A percentile compares a stretch with the other conserved stretches of the same genome.
phyloP scores from a whole-genome alignment of 1,140 invertebrate genomes.

The Steinernema feltiae region DNA sequence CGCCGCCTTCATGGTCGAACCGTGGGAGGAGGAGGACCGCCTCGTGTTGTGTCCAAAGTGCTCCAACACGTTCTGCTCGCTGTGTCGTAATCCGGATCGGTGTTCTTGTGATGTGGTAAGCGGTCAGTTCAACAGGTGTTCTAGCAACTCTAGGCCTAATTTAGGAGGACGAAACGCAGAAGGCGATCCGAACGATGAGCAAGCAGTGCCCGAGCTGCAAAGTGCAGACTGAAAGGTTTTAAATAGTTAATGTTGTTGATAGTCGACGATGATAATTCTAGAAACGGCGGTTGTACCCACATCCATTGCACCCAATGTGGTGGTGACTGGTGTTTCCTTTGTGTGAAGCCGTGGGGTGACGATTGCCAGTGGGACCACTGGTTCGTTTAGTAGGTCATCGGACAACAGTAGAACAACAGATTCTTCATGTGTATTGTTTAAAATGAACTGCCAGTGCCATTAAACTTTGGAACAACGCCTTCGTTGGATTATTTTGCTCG shows the following conservation, averaged over 20 bases:
- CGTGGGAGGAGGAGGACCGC: slow-evolving; percentile 22
- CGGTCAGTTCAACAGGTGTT: not conserved
- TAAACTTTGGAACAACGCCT: too few species aligned
- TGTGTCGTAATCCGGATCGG: not conserved
- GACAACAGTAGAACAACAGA: not conserved
- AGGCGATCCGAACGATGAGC: slow-evolving; percentile 13
- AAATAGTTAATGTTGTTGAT: too few species aligned
- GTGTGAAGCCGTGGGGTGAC: slow-evolving; percentile 29
- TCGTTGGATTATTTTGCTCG: too few species aligned
- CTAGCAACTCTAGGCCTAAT: not conserved
- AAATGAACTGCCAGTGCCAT: too few species aligned
- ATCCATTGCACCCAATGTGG: slow-evolving; percentile 36
- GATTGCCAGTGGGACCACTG: slow-evolving; percentile 41
- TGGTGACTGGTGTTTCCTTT: slow-evolving; percentile 34
- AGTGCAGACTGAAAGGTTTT: slow-evolving; percentile 22
- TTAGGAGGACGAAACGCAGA: not conserved
- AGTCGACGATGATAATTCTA: too few species aligned
- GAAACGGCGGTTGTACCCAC: slow-evolving; percentile 31
- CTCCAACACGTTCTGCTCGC: slow-evolving; percentile 25
- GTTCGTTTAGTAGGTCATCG: slow-evolving; percentile 18
- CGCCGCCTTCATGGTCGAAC: slow-evolving; percentile 27
- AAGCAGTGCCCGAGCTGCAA: slow-evolving; percentile 28
- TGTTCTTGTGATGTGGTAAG: not conserved
- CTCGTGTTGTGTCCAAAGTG: slow-evolving; percentile 27
- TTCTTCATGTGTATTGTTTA: not conserved